Conservation (phyloP, 2,113 vertebrate species). For the Centropus bengalensis region DNA sequence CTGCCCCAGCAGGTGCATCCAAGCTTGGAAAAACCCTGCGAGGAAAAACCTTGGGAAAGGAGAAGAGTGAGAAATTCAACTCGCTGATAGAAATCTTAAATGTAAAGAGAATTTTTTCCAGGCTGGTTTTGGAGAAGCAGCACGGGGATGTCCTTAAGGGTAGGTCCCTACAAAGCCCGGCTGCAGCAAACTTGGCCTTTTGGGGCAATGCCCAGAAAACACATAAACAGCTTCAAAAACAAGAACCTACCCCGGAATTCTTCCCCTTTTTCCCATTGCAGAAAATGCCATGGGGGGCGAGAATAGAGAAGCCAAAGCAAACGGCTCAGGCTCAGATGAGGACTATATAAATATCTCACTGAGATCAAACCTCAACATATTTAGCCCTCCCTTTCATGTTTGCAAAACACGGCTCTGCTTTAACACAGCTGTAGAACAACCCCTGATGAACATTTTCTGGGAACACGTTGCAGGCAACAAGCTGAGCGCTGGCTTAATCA, state of each 20-base stretch:
- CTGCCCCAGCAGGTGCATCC: accelerated
- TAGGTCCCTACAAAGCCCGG: background rate
- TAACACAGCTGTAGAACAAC: background rate
- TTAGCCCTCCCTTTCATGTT: background rate
- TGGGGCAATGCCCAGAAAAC: background rate
- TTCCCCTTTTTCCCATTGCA: accelerated
- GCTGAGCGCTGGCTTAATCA: background rate
- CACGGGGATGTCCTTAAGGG: background rate
- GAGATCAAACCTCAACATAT: background rate
- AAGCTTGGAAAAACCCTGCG: background rate
- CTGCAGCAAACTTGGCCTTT: background rate
- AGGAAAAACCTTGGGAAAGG: background rate
- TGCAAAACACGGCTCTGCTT: background rate
- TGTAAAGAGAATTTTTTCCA: background rate
- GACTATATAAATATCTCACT: background rate
- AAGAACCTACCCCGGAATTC: background rate
- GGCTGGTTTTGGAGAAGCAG: background rate
- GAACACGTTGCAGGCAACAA: background rate
- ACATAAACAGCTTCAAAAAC: background rate
- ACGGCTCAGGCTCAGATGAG: accelerated
- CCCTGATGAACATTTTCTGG: background rate
- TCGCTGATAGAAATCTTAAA: background rate
- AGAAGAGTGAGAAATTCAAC: background rate
- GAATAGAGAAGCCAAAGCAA: background rate
- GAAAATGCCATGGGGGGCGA: background rate